phyloP scores from a whole-genome alignment of 2,113 vertebrate genomes.

The Platycercus adscitus region DNA sequence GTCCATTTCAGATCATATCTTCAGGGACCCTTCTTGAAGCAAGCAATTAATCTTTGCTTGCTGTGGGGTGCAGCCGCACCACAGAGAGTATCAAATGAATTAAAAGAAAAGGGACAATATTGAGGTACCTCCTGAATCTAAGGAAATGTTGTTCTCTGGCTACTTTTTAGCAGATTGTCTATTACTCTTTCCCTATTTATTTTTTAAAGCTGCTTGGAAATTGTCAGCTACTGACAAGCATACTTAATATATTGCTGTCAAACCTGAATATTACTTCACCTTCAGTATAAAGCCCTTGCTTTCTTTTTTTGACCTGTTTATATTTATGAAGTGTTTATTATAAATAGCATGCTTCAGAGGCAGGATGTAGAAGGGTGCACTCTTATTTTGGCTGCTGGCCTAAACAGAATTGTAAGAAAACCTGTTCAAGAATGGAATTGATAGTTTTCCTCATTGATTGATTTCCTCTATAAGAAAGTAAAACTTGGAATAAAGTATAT shows the following conservation, averaged over 20 bases:
- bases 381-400: neutral
- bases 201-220: neutral
- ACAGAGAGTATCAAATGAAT: neutral
- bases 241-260: neutral
- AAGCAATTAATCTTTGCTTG: neutral
- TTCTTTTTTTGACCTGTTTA: neutral
- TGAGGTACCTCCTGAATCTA: neutral
- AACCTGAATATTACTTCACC: neutral
- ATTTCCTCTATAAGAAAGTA: conserved; percentile 1
- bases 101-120: neutral
- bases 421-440: neutral
- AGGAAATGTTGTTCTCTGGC: neutral
- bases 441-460: neutral
- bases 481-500: neutral
- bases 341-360: neutral
- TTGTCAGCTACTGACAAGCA: neutral
- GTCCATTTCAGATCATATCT: neutral
- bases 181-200: neutral
- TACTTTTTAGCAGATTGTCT: neutral
- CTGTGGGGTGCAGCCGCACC: neutral
- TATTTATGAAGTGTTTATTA: neutral
- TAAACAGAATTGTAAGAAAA: neutral
- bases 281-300: neutral
- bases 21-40: neutral
- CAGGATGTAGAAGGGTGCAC: neutral